Evolutionary conservation across 1,140 invertebrate species (phyloP), one percentile per base, ranked within the genome.

Genomic region (Pogonus chalceus): DNA sequence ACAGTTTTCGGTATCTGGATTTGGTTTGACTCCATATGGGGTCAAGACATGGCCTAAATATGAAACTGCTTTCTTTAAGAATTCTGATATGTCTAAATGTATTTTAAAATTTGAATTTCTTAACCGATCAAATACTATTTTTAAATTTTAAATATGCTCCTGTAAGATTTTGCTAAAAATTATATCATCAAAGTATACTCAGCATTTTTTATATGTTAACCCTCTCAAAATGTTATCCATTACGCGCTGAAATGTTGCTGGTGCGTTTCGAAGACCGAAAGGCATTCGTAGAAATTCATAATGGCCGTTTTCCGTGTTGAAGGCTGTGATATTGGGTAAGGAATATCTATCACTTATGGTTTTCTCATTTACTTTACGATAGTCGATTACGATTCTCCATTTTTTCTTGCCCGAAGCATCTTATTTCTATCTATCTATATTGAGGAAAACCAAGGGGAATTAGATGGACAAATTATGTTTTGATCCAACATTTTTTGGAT

Each of bases 291-390:
- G 21, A 51, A 65, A 74, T 56, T 73, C 64, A 49, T 62, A 76
- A 46, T 68, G 63, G 1, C 68, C 66, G 16, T 60, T 49, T 31
- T 64, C 59, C 0, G 62, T 68, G 2, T 56, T 62, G 39, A 75
- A 75, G 12, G 71, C 73, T 3, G 75, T 76, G 3, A 79, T 76
- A 18, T 63, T 59, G 1, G 77, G 77, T 4, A 81, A 54, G 0
- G 77, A 77, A 61, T 69, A 80, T 50, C 14, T 52, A 37, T 66
- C 64, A 14, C 46, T 53, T n/a, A 69, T 58, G 1, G 67, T 69
- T 20, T 57, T 52, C 7, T 66, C 55, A 56, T 71, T 72, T n/a
- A 72, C 46, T 58, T 63, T 61, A 16, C 65, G 46, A 53, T 63
- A 72, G 54, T 71, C 65, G 4, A 69, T 60, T 7, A 68, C 65